Conservation (phyloP, 2,888 invertebrate species). For the Caenorhabditis sp. region DNA sequence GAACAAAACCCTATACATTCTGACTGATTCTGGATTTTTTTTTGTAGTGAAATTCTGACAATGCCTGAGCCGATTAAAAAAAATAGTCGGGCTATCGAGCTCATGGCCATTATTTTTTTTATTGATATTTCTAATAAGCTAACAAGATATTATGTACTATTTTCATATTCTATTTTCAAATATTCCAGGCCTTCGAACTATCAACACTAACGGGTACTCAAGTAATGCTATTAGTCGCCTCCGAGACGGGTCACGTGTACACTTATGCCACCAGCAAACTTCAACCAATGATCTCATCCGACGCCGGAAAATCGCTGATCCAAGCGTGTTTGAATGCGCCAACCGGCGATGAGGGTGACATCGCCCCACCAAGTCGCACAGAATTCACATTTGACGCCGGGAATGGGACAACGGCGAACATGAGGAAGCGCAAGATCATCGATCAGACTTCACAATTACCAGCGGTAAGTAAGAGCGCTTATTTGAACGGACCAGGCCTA, state of each 20-base stretch:
- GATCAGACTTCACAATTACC: background rate
- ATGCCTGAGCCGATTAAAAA: too few relatives aligned
- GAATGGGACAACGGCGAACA: conserved; percentile 27
- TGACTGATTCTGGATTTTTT: too few relatives aligned
- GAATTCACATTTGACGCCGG: conserved; percentile 69
- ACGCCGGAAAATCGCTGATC: conserved; percentile 90
- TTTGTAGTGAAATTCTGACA: too few relatives aligned
- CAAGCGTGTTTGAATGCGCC: conserved; percentile 96
- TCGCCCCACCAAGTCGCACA: conserved; percentile 49
- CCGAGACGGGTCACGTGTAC: conserved; percentile 92
- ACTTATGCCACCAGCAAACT: conserved; percentile 98
- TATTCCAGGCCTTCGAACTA: conserved; percentile 92
- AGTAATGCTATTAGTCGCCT: conserved; percentile 96
- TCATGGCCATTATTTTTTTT: too few relatives aligned
- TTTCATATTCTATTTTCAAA: background rate
- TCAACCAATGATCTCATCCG: conserved; percentile 94
- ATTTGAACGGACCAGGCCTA: too few relatives aligned
- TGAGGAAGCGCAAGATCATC: conserved; percentile 3
- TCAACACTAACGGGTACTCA: conserved; percentile 98
- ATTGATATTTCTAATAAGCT: too few relatives aligned
- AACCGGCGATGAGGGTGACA: conserved; percentile 28
- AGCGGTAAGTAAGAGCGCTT: background rate
- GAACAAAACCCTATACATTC: background rate
- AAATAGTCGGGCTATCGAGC: too few relatives aligned
- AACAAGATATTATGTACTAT: too few relatives aligned